A percentile compares a stretch with the other conserved stretches of the same genome.
These are phyloP conservation scores for Rhamphomyia laevipes DNA, from an alignment of 2,888 invertebrate species.

Conservation along the genomic window DNA sequence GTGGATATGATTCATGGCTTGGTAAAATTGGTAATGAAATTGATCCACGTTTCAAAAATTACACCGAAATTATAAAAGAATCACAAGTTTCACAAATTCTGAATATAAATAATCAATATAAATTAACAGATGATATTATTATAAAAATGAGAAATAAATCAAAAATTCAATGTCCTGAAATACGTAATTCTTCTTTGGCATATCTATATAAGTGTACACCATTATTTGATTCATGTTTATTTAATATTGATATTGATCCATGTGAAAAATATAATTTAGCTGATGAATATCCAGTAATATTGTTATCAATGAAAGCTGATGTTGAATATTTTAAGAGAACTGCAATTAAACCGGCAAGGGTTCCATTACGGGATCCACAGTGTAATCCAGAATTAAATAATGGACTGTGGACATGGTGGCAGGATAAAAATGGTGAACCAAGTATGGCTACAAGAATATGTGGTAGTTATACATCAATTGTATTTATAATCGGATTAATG, in stretches of 20 bases:
- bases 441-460: not conserved
- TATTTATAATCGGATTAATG: not conserved
- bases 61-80: slow-evolving; percentile 10
- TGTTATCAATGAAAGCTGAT: slow-evolving; percentile 36
- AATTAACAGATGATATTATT: slow-evolving; percentile 16
- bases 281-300: slow-evolving; percentile 21
- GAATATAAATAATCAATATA: slow-evolving; percentile 5
- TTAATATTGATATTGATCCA: slow-evolving; percentile 40
- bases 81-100: slow-evolving; percentile 17
- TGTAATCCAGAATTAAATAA: slow-evolving; percentile 45
- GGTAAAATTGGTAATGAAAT: slow-evolving; percentile 10
- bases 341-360: slow-evolving; percentile 35
- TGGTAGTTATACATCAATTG: not conserved
- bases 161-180: slow-evolving; percentile 18
- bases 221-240: slow-evolving; percentile 37
- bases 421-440: slow-evolving; percentile 32
- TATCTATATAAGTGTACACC: slow-evolving; percentile 24
- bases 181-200: slow-evolving; percentile 7
- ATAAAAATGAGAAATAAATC: slow-evolving; percentile 16
- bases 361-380: slow-evolving; percentile 38
- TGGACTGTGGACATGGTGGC: slow-evolving; percentile 49
- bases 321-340: slow-evolving; percentile 37
- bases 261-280: slow-evolving; percentile 38
- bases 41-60: slow-evolving; percentile 14
- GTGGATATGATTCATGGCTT: slow-evolving; percentile 18